Evolutionary conservation across 2,797 vertebrate genomes (phyloP).

Genomic region (Sandelia bainsii): DNA sequence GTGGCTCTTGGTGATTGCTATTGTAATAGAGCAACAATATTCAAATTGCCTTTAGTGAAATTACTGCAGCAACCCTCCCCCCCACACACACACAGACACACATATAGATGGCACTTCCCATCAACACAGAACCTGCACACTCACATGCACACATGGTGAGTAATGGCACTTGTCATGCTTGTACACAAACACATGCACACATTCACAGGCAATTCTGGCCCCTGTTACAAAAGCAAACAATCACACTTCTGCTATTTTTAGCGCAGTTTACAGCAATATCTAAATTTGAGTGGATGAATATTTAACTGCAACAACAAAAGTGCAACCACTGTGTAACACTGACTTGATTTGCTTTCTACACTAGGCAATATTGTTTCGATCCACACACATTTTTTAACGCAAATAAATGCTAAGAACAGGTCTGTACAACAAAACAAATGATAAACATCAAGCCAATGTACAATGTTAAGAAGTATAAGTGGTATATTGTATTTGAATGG

Average conservation of each 20-base stretch:
- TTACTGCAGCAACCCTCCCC: slow-evolving; percentile 38
- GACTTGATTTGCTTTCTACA: background rate
- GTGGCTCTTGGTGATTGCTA: slow-evolving; percentile 74
- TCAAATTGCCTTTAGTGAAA: slow-evolving; percentile 74
- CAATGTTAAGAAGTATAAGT: slow-evolving; percentile 1
- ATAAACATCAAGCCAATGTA: background rate
- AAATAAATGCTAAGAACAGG: background rate
- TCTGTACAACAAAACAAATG: background rate
- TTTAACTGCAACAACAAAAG: background rate
- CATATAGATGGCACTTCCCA: slow-evolving; percentile 10
- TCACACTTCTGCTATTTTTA: slow-evolving; percentile 1
- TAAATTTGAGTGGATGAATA: background rate
- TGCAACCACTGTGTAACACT: background rate
- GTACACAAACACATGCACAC: background rate
- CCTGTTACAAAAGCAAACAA: slow-evolving; percentile 12
- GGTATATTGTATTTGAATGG: slow-evolving; percentile 2
- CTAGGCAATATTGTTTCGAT: background rate
- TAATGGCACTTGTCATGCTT: background rate
- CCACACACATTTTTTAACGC: background rate
- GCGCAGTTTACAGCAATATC: background rate
- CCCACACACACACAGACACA: background rate
- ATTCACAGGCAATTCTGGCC: background rate
- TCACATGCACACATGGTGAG: background rate
- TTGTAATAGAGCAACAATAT: slow-evolving; percentile 78
- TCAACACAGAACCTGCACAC: background rate